phyloP scores from a whole-genome alignment of 2,113 vertebrate genomes.

The Cyprinodon variegatus region DNA sequence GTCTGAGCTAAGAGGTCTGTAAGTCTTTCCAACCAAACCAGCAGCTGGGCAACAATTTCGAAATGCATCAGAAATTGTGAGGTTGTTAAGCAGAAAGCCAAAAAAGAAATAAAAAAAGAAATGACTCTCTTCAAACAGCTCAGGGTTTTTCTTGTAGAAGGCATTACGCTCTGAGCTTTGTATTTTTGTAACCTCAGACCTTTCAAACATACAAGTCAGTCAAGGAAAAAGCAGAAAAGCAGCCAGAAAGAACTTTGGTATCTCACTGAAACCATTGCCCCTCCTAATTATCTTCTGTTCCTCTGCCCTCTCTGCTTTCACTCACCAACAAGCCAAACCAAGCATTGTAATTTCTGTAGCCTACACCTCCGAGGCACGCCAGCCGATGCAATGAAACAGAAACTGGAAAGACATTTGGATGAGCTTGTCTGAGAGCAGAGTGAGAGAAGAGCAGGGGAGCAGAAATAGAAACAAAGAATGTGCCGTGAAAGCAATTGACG shows the following conservation, averaged over 20 bases:
- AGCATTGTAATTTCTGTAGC: constrained; percentile 48
- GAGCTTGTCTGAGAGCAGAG: constrained; percentile 16
- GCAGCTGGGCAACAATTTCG: background rate
- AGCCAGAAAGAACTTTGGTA: constrained; percentile 40
- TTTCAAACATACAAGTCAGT: background rate
- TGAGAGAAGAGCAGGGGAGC: constrained; percentile 20
- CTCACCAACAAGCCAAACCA: background rate
- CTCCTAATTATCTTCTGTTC: constrained; percentile 50
- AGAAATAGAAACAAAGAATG: constrained; percentile 58
- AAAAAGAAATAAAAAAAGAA: background rate
- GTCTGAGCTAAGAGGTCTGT: background rate
- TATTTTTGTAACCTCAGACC: background rate
- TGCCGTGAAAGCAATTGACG: constrained; percentile 59
- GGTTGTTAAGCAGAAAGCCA: background rate
- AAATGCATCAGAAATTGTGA: constrained; percentile 11
- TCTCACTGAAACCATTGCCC: constrained; percentile 35
- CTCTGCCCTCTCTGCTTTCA: background rate
- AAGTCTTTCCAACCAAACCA: background rate
- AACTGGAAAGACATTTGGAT: constrained; percentile 41
- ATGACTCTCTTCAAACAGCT: background rate
- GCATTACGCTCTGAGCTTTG: background rate
- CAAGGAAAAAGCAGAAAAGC: background rate
- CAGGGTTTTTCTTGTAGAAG: background rate
- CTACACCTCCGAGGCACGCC: constrained; percentile 53
- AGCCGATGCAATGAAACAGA: constrained; percentile 47